phyloP scores from a whole-genome alignment of 2,113 vertebrate species.

The Clarias gariepinus region DNA sequence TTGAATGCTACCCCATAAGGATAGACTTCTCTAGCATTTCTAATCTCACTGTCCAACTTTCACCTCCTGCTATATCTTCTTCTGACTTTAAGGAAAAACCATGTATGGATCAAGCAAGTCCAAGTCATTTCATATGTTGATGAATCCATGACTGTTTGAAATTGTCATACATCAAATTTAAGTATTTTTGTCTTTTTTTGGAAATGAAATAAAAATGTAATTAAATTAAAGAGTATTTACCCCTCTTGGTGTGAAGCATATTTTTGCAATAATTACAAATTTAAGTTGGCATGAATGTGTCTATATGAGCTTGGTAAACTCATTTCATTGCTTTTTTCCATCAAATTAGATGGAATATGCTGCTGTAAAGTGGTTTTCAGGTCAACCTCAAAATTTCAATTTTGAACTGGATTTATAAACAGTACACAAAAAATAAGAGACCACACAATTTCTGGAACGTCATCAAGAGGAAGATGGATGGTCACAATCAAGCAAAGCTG shows the following conservation, averaged over 20 bases:
- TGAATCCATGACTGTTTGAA: neutral
- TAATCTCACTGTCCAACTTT: neutral
- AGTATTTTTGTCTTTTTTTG: neutral
- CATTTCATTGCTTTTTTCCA: neutral
- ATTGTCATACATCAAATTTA: neutral
- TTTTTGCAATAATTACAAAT: neutral
- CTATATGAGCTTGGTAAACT: neutral
- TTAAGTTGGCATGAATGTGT: neutral
- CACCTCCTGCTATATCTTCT: neutral
- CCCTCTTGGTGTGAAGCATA: neutral
- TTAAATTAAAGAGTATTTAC: neutral
- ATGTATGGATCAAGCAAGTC: neutral
- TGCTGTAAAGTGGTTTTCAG: neutral
- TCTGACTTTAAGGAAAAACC: neutral
- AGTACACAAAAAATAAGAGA: neutral
- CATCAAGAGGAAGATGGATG: too few species aligned
- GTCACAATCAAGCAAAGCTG: too few species aligned
- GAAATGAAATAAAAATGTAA: neutral
- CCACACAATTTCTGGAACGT: too few species aligned
- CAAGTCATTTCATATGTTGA: neutral
- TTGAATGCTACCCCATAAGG: neutral
- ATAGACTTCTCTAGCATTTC: neutral
- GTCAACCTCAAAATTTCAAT: neutral
- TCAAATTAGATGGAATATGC: neutral
- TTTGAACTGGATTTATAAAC: neutral